Conservation (phyloP, 2,888 invertebrate species). For the Xiphydria camelus region DNA sequence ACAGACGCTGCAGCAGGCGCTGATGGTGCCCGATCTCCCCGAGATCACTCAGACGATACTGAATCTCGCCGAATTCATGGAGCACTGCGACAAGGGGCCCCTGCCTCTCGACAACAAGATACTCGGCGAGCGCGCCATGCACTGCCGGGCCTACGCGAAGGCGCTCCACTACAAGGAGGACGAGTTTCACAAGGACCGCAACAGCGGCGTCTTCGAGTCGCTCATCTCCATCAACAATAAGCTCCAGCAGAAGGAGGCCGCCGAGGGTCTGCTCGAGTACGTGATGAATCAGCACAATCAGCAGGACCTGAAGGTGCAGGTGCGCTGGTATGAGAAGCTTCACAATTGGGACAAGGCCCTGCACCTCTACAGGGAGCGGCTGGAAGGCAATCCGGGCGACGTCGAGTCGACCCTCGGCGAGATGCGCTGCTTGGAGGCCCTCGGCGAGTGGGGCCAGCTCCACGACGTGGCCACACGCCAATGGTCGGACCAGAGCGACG, state of each 20-base stretch:
- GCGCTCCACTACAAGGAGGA: conserved; percentile 90
- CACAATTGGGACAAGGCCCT: conserved; percentile 99
- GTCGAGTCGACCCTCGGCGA: conserved; percentile 86
- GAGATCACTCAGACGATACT: conserved; percentile 95
- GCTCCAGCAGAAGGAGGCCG: conserved; percentile 96
- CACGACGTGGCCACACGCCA: conserved; percentile 79
- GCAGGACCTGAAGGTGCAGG: conserved; percentile 66
- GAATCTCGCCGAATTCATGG: conserved; percentile 99
- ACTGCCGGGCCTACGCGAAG: conserved; percentile 85
- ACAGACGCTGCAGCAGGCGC: conserved; percentile 82
- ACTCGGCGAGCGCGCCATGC: conserved; percentile 92
- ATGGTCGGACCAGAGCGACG: conserved; percentile 72
- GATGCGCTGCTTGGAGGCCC: conserved; percentile 93
- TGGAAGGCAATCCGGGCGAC: conserved; percentile 68
- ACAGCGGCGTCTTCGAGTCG: conserved; percentile 87
- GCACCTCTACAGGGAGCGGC: conserved; percentile 79
- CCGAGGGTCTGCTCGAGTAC: conserved; percentile 88
- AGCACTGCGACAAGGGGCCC: conserved; percentile 96
- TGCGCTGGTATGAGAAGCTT: conserved; percentile 97
- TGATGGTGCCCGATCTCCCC: conserved; percentile 90
- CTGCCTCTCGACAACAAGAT: conserved; percentile 86
- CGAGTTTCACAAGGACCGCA: conserved; percentile 84
- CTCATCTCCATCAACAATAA: conserved; percentile 97
- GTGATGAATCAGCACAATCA: conserved; percentile 79
- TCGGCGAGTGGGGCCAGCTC: conserved; percentile 93